Evolutionary conservation across 2,888 invertebrate species (phyloP).

Genomic region (Lasius fuliginosus): DNA sequence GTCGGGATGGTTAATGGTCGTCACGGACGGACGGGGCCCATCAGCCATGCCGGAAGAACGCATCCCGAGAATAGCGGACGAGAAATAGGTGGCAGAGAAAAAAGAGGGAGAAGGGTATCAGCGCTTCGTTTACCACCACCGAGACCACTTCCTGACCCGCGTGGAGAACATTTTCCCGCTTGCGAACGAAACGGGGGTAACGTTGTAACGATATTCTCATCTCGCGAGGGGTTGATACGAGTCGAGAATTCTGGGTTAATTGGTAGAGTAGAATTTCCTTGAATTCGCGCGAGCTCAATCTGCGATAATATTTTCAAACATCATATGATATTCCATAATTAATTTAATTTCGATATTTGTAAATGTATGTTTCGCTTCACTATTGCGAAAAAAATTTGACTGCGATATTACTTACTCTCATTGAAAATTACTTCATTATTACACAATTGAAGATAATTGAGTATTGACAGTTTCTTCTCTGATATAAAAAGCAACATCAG

Average conservation of each 20-base stretch:
- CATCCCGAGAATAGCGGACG: conserved; percentile 55
- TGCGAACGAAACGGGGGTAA: background rate
- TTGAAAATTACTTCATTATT: background rate
- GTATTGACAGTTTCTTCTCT: background rate
- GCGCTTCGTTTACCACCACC: conserved; percentile 44
- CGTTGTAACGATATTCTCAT: conserved; percentile 27
- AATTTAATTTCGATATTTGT: background rate
- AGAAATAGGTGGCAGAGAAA: conserved; percentile 51
- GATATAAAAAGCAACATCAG: background rate
- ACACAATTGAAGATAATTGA: background rate
- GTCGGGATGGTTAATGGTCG: conserved; percentile 74
- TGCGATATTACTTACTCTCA: background rate
- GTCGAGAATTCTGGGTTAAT: conserved; percentile 20
- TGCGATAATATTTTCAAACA: conserved; percentile 13
- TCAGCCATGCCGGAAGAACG: conserved; percentile 62
- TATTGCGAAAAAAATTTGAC: background rate
- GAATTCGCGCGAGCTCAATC: background rate
- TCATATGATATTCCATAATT: background rate
- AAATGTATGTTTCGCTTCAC: background rate
- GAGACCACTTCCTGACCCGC: conserved; percentile 28
- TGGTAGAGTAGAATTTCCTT: background rate
- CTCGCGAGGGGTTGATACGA: background rate
- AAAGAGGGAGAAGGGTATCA: conserved; percentile 35
- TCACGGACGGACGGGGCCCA: conserved; percentile 64
- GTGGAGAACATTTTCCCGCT: background rate